These are phyloP conservation scores for Ophion slaviceki DNA, from an alignment of 2,888 invertebrate genomes.

Conservation along the genomic window DNA sequence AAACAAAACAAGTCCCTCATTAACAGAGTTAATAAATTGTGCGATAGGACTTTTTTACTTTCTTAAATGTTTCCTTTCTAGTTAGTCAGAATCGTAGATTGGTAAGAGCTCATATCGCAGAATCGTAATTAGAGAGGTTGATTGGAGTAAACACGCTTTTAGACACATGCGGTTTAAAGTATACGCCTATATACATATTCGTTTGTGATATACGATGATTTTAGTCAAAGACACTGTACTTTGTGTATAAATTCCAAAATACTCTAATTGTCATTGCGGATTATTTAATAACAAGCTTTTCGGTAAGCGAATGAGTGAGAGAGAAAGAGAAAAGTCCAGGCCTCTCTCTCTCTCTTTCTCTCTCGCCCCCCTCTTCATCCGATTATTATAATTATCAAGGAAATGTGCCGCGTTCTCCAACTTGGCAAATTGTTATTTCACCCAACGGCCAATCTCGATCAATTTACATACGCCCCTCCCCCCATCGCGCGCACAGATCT, in stretches of 20 bases:
- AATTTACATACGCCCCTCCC: conserved; percentile 24
- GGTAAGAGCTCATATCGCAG: neutral
- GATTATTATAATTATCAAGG: conserved; percentile 45
- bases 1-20: neutral
- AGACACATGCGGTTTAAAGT: neutral
- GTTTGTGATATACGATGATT: neutral
- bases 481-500: neutral
- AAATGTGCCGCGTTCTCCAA: conserved; percentile 40
- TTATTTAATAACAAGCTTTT: neutral
- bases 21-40: neutral
- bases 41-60: neutral
- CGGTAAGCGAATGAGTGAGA: neutral
- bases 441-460: conserved; percentile 27
- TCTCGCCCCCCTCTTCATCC: conserved; percentile 2
- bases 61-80: neutral
- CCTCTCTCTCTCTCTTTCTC: neutral
- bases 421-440: conserved; percentile 43
- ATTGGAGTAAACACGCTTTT: neutral
- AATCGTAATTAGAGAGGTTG: neutral
- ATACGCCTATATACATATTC: neutral
- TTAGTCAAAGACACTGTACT: neutral
- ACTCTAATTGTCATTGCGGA: no score
- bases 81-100: neutral
- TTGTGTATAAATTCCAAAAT: neutral
- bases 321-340: neutral